Conservation (phyloP, 2,888 invertebrate genomes). For the Parasteatoda lunata region DNA sequence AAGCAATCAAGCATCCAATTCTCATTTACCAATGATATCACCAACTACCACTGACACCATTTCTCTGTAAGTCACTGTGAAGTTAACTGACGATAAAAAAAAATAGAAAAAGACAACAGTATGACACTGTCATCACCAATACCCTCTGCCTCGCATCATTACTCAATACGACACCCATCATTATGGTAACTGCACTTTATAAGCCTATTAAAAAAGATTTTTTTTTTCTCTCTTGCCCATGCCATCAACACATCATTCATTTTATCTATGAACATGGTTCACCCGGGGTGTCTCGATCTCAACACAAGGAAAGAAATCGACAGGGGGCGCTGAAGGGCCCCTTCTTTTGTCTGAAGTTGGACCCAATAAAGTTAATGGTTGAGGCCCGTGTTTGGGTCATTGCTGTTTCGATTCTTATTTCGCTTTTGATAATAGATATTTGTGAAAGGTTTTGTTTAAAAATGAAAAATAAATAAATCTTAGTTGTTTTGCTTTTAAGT, state of each 20-base stretch:
- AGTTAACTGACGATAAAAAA: too few relatives aligned
- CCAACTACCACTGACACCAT: too few relatives aligned
- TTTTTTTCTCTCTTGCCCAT: background rate
- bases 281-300: background rate
- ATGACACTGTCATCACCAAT: background rate
- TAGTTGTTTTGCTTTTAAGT: too few relatives aligned
- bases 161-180: background rate
- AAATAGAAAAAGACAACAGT: conserved; percentile 1
- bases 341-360: background rate
- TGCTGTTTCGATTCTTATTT: background rate
- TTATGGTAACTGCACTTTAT: conserved; percentile 1
- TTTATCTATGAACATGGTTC: background rate
- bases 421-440: too few relatives aligned
- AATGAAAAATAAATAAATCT: too few relatives aligned
- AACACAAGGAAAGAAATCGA: background rate
- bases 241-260: background rate
- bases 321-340: background rate
- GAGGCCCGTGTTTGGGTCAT: background rate
- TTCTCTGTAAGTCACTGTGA: too few relatives aligned
- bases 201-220: conserved; percentile 3
- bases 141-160: background rate
- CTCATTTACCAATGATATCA: too few relatives aligned
- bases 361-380: background rate
- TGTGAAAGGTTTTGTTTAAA: too few relatives aligned
- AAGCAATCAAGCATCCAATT: too few relatives aligned